Evolutionary conservation across 2,888 invertebrate genomes (phyloP).

Genomic region (Neoscelio sp.): DNA sequence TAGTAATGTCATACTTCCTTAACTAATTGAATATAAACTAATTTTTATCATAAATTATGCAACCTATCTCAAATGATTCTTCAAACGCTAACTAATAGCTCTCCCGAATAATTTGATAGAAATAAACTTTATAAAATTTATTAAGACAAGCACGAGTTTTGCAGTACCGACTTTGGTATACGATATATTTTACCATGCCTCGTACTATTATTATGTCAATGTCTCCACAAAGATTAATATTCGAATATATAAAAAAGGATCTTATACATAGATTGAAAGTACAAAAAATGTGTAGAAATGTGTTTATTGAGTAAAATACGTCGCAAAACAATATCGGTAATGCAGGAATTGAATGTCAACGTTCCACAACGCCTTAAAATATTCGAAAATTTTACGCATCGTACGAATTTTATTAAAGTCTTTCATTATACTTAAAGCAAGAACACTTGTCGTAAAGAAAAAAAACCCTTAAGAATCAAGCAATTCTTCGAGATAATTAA

Average conservation of each 20-base stretch:
- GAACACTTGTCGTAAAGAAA: constrained; percentile 14
- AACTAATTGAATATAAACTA: not conserved
- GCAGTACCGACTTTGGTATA: constrained; percentile 63
- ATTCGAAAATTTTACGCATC: constrained; percentile 36
- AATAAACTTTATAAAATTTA: constrained; percentile 8
- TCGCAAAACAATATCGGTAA: constrained; percentile 65
- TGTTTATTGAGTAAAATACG: constrained; percentile 62
- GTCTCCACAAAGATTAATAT: constrained; percentile 49
- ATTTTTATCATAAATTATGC: not conserved
- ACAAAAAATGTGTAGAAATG: constrained; percentile 60
- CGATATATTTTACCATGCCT: constrained; percentile 65
- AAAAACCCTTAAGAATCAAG: constrained; percentile 31
- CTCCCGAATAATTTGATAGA: too few relatives aligned
- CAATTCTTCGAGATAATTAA: constrained; percentile 64
- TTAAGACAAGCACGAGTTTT: constrained; percentile 38
- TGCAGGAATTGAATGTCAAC: constrained; percentile 56
- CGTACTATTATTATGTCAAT: constrained; percentile 59
- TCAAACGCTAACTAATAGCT: constrained; percentile 10
- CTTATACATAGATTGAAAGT: constrained; percentile 62
- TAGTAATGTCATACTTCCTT: too few relatives aligned
- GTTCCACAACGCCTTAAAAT: constrained; percentile 45
- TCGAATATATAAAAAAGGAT: constrained; percentile 16
- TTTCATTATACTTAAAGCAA: constrained; percentile 38
- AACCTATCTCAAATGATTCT: constrained; percentile 21
- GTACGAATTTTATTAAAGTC: constrained; percentile 58